These are phyloP conservation scores for Xestia ashworthii DNA, from an alignment of 2,888 invertebrate genomes.

Conservation along the genomic window DNA sequence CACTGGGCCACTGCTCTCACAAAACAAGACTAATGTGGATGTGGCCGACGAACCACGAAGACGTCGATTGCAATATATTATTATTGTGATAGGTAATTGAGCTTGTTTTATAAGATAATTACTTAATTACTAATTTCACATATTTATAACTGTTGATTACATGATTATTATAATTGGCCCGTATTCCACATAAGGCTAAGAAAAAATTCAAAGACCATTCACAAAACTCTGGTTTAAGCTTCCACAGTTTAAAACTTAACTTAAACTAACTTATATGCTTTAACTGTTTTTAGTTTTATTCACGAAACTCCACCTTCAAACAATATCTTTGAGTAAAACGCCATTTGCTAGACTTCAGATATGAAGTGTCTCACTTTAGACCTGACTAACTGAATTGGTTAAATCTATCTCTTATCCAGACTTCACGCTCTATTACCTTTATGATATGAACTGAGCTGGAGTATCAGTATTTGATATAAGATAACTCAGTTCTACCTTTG, in stretches of 20 bases:
- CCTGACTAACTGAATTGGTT: conserved; percentile 37
- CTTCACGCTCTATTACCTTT: conserved; percentile 53
- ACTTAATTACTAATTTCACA: too few species aligned
- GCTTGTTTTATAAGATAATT: too few species aligned
- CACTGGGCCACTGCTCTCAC: too few species aligned
- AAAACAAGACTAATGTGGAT: too few species aligned
- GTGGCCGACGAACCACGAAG: too few species aligned
- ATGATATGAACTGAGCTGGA: conserved; percentile 31
- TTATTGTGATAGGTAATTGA: too few species aligned
- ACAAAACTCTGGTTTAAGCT: not conserved
- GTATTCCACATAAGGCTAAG: not conserved
- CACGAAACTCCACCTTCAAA: conserved; percentile 2
- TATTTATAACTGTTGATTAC: too few species aligned
- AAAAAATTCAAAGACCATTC: not conserved
- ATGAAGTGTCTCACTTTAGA: conserved; percentile 38
- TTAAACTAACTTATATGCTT: too few species aligned
- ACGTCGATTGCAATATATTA: too few species aligned
- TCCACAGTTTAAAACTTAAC: too few species aligned
- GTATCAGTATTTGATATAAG: conserved; percentile 30
- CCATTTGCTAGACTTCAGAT: conserved; percentile 9
- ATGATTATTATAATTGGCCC: not conserved
- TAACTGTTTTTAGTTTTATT: not conserved
- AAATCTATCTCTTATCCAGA: conserved; percentile 53
- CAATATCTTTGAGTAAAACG: conserved; percentile 30
- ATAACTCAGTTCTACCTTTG: not conserved